A percentile compares a stretch with the other conserved stretches of the same genome.
Evolutionary conservation across 2,888 invertebrate species (phyloP).

Genomic region (Scaptomyza cyrtandrae): DNA sequence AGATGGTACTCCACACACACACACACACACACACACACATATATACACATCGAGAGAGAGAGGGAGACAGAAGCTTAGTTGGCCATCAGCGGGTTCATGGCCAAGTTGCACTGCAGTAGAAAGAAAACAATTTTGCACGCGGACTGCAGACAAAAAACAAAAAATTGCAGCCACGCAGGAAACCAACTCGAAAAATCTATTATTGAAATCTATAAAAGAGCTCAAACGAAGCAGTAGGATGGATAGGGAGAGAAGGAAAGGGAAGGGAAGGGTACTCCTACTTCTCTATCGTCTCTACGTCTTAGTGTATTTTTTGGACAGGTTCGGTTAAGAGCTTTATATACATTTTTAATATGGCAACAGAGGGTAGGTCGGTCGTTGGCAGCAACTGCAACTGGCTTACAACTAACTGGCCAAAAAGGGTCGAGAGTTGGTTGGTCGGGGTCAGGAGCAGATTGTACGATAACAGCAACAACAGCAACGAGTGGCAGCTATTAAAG

Average conservation of each 20-base stretch:
- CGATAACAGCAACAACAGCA: slow-evolving; percentile 54
- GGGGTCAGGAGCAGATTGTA: slow-evolving; percentile 41
- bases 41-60: slow-evolving; percentile 1
- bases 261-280: not conserved
- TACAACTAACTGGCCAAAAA: slow-evolving; percentile 66
- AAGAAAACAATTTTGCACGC: slow-evolving; percentile 77
- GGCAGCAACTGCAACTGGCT: slow-evolving; percentile 41
- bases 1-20: not conserved
- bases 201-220: slow-evolving; percentile 80
- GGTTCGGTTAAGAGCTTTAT: slow-evolving; percentile 78
- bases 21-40: too few relatives aligned
- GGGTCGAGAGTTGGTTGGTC: slow-evolving; percentile 55
- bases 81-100: slow-evolving; percentile 75
- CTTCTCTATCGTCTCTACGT: not conserved
- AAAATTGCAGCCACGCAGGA: slow-evolving; percentile 76
- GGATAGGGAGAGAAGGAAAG: not conserved
- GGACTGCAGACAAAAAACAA: slow-evolving; percentile 59
- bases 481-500: slow-evolving; percentile 71
- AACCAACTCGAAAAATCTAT: slow-evolving; percentile 78
- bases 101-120: slow-evolving; percentile 45
- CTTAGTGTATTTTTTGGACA: slow-evolving; percentile 37
- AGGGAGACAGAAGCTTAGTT: slow-evolving; percentile 29
- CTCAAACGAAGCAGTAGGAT: slow-evolving; percentile 21
- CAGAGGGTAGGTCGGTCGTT: slow-evolving; percentile 16
- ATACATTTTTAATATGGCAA: slow-evolving; percentile 77